phyloP scores from a whole-genome alignment of 2,113 vertebrate species.

The Pavo muticus region DNA sequence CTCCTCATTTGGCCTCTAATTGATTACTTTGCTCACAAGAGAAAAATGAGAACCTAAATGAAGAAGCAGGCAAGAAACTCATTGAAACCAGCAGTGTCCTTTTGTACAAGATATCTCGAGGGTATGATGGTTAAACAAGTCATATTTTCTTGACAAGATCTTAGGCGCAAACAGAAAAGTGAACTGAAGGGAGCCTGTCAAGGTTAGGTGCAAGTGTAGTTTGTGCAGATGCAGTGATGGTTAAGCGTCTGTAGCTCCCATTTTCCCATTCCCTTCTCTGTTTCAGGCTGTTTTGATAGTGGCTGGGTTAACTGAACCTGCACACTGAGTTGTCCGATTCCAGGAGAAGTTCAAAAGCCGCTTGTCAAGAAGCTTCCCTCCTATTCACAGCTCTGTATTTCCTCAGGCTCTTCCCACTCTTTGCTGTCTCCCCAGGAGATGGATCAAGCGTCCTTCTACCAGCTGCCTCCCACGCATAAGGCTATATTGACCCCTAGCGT shows the following conservation, averaged over 20 bases:
- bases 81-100: not conserved
- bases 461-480: not conserved
- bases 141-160: not conserved
- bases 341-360: not conserved
- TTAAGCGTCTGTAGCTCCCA: not conserved
- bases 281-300: not conserved
- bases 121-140: not conserved
- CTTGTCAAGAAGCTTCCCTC: not conserved
- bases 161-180: not conserved
- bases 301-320: not conserved
- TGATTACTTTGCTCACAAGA: not conserved
- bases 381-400: accelerated
- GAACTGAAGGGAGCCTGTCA: not conserved
- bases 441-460: not conserved
- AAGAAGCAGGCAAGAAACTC: not conserved
- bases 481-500: not conserved
- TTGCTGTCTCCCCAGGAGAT: not conserved
- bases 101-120: not conserved
- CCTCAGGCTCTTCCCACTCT: not conserved
- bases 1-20: not conserved
- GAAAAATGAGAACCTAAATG: not conserved
- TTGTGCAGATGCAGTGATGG: not conserved
- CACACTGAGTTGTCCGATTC: not conserved
- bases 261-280: not conserved
- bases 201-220: not conserved